Evolutionary conservation across 2,113 vertebrate species (phyloP), one percentile per base, ranked within the genome.

Genomic region (Dicerorhinus sumatrensis): DNA sequence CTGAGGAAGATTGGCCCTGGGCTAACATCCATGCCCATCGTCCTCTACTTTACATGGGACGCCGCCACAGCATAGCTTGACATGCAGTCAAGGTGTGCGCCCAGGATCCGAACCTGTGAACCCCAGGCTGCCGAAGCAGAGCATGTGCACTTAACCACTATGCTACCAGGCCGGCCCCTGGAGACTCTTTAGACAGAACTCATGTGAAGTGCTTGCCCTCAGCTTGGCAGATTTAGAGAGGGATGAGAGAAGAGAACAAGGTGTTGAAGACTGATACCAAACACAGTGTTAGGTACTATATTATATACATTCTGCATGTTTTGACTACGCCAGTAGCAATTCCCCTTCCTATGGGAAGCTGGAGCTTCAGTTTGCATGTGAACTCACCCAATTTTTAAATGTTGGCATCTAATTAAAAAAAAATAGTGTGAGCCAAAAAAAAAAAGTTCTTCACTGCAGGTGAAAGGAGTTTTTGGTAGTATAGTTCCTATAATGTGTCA

Each of bases 371-470:
- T 91, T 85, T 42, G 54, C 76, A 91, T 89, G 42, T 62, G 87
- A 69, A 54, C 77, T 54, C 72, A 62, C 60, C 83, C 56, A 46
- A 60, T 73, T 65, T 51, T 56, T 89, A 46, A 89, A 88, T 89
- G 62, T 85, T n/a, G 16, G 85, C 36, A 63, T 91, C 25, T 85
- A 86, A 79, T 96, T 79, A 88, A 95, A 84, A 69, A 48, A 42
- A 42, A 42, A 42, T 42, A 42, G 42, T 42, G 48, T 48, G 48
- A 10, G 31, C 11, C 36, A 88, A 90, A 95, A 14, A 90, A 95
- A 14, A 75, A 6, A 29, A 29, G 20, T 72, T 91, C 54, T 93
- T 62, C 54, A 65, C 14, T 33, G 23, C 20, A 16, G 65, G 36
- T 9, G 42, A 69, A 62, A 79, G 46, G 51, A 62, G 20, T 54